Conservation (phyloP, 1,140 invertebrate species). For the Bombus difficillimus region DNA sequence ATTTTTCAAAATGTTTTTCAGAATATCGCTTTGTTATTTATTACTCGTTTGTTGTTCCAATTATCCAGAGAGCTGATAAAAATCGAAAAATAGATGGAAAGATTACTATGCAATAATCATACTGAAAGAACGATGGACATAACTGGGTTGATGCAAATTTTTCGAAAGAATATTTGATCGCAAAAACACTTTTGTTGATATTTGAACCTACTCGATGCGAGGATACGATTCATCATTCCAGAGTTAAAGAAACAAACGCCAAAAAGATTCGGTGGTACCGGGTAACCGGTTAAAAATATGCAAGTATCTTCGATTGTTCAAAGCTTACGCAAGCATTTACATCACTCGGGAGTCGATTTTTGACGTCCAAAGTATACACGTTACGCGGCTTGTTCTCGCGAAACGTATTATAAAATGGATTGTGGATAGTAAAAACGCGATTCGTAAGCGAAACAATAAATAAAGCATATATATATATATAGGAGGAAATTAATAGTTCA, state of each 20-base stretch:
- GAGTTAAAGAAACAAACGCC: slow-evolving; percentile 25
- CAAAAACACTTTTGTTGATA: background rate
- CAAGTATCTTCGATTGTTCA: slow-evolving; percentile 12
- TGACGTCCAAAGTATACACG: background rate
- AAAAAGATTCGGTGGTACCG: background rate
- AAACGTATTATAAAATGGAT: background rate
- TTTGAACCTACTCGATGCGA: background rate
- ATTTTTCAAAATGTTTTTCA: too few relatives aligned
- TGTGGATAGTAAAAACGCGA: background rate
- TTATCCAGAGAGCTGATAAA: background rate
- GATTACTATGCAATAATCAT: background rate
- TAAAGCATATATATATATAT: too few relatives aligned
- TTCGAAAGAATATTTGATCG: background rate
- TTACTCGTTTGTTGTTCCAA: background rate
- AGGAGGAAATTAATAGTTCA: background rate
- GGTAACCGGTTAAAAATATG: slow-evolving; percentile 35
- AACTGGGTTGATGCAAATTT: background rate
- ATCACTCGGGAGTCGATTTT: background rate
- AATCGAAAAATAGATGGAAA: background rate
- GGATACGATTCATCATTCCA: background rate
- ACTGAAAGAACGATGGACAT: background rate
- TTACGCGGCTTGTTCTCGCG: background rate
- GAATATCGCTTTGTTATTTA: too few relatives aligned
- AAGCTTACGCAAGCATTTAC: slow-evolving; percentile 33
- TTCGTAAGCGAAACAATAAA: background rate